A percentile compares a stretch with the other conserved stretches of the same genome.
phyloP scores from a whole-genome alignment of 2,797 vertebrate species.

The Astyanax mexicanus region DNA sequence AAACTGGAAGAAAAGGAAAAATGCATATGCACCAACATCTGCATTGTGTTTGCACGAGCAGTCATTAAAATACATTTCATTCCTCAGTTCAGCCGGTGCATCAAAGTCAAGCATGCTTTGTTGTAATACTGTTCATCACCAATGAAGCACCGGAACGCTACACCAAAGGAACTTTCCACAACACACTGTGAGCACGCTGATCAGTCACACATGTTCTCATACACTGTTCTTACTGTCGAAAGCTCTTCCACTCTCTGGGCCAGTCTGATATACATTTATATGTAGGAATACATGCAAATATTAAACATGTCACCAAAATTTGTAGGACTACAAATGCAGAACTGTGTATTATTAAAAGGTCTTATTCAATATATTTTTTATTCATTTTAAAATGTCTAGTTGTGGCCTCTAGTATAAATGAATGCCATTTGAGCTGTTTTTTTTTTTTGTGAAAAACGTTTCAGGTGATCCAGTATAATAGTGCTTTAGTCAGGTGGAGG shows the following conservation, averaged over 20 bases:
- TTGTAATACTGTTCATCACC: neutral
- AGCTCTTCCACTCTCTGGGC: neutral
- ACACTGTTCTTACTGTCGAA: neutral
- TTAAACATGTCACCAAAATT: no score
- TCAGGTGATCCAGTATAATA: no score
- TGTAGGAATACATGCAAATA: no score
- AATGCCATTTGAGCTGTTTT: no score
- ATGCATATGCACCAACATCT: no score
- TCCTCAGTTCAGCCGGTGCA: neutral
- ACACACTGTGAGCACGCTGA: constrained; percentile 23
- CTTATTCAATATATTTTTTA: no score
- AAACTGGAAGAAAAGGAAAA: neutral
- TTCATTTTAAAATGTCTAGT: no score
- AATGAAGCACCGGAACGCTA: neutral
- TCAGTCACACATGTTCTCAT: constrained; percentile 22
- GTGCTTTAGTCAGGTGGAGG: no score
- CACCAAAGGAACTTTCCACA: constrained; percentile 8
- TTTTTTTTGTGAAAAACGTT: no score
- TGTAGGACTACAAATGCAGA: no score
- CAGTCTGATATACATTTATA: neutral
- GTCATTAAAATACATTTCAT: neutral
- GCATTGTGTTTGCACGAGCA: neutral
- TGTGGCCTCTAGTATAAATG: no score
- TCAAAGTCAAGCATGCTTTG: constrained; percentile 1
- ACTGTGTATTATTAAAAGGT: neutral